Evolutionary conservation across 2,888 invertebrate species (phyloP).

Genomic region (Agrochola lota): DNA sequence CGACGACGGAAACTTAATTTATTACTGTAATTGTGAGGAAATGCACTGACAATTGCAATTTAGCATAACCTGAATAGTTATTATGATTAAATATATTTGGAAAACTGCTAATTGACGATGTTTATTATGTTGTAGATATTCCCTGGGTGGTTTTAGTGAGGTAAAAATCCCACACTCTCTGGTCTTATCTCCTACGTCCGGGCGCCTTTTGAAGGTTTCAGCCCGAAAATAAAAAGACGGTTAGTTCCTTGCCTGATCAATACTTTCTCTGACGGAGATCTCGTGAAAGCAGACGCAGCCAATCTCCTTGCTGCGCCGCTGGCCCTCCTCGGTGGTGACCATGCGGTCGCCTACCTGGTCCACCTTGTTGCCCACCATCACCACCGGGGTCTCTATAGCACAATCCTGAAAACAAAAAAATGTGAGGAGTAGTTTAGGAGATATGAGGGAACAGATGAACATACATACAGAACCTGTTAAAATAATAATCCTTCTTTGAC

Average conservation of each 20-base stretch:
- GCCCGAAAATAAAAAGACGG: not conserved
- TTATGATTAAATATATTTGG: too few relatives aligned
- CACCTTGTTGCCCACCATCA: conserved; percentile 95
- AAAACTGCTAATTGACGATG: too few relatives aligned
- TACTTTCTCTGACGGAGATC: conserved; percentile 95
- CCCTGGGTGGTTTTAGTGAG: not conserved
- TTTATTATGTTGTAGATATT: not conserved
- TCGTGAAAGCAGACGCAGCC: conserved; percentile 96
- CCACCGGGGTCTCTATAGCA: conserved; percentile 93
- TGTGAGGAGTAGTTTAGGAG: not conserved
- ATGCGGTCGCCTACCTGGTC: conserved; percentile 95
- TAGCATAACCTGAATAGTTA: not conserved
- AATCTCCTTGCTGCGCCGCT: conserved; percentile 93
- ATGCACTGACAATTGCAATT: not conserved
- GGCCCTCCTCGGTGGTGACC: conserved; percentile 94
- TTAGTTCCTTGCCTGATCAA: conserved; percentile 92
- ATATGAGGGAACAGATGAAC: not conserved
- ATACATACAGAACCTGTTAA: not conserved
- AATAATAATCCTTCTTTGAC: not conserved
- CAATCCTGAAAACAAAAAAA: conserved; percentile 87
- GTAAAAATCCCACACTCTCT: too few relatives aligned
- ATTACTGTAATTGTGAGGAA: conserved; percentile 1
- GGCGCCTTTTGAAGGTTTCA: not conserved
- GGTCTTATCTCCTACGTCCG: too few relatives aligned
- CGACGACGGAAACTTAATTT: not conserved